Evolutionary conservation across 2,797 vertebrate genomes (phyloP).

Genomic region (Hydrolagus colliei): DNA sequence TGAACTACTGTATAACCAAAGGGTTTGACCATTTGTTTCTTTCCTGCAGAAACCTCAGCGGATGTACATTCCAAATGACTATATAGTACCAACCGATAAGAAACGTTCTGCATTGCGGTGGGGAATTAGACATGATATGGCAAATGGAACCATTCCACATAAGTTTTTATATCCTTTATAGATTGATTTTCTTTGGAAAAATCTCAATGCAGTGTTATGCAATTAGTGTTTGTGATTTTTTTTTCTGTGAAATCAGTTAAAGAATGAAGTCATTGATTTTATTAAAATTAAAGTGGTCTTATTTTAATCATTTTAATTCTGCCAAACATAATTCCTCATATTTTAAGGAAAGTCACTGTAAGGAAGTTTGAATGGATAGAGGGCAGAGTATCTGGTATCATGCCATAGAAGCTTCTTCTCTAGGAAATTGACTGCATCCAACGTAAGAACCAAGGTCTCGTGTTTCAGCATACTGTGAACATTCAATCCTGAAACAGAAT

Average conservation of each 20-base stretch:
- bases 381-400: constrained; percentile 54
- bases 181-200: no score
- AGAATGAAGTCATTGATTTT: constrained; percentile 6
- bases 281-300: background rate
- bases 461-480: constrained; percentile 82
- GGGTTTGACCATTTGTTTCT: no score
- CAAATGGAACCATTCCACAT: constrained; percentile 59
- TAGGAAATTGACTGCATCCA: constrained; percentile 65
- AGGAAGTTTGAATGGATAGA: constrained; percentile 70
- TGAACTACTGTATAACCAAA: no score
- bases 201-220: background rate
- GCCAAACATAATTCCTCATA: background rate
- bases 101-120: constrained; percentile 73
- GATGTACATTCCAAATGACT: constrained; percentile 61
- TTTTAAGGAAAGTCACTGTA: constrained; percentile 65
- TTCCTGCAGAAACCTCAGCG: constrained; percentile 46
- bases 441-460: constrained; percentile 67
- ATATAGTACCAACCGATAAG: constrained; percentile 76
- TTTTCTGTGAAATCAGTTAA: background rate
- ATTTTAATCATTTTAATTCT: no score
- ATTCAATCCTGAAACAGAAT: constrained; percentile 63
- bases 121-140: constrained; percentile 71
- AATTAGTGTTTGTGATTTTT: background rate
- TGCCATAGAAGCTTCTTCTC: constrained; percentile 82
- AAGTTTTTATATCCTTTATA: constrained; percentile 40